phyloP scores from a whole-genome alignment of 2,113 vertebrate genomes.

The Chlamydotis undulata region DNA sequence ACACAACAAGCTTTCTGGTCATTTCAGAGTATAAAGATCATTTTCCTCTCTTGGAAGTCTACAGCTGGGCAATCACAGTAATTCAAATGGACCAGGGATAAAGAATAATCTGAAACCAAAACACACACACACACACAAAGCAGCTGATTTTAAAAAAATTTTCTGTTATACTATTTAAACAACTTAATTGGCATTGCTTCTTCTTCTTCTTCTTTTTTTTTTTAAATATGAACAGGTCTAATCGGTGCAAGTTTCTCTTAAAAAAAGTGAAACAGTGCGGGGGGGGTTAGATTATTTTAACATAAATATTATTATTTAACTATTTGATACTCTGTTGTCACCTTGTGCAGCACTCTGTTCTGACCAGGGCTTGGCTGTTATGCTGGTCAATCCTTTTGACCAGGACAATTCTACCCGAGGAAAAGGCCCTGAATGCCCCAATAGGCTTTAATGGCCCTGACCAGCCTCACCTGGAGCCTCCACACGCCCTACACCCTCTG shows the following conservation, averaged over 20 bases:
- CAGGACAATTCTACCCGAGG: not conserved
- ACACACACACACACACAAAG: not conserved
- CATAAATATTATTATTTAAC: not conserved
- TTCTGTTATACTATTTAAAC: not conserved
- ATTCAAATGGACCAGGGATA: not conserved
- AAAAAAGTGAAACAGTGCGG: not conserved
- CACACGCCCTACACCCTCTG: not conserved
- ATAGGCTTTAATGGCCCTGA: not conserved
- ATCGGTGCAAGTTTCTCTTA: not conserved
- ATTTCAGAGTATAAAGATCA: not conserved
- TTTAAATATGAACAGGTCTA: not conserved
- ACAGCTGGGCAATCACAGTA: not conserved
- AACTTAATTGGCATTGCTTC: not conserved
- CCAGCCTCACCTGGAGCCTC: not conserved
- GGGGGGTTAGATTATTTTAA: not conserved
- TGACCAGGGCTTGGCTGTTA: not conserved
- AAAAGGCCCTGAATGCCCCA: not conserved
- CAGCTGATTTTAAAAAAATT: not conserved
- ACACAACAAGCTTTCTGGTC: not conserved
- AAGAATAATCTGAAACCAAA: conserved; percentile 4
- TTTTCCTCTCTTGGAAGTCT: not conserved
- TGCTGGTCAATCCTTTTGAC: not conserved
- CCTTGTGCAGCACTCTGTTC: too few relatives aligned
- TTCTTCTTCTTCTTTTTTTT: not conserved
- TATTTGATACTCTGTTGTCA: not conserved